These are phyloP conservation scores for Typhlichthys subterraneus DNA, from an alignment of 2,797 vertebrate species.

Conservation along the genomic window DNA sequence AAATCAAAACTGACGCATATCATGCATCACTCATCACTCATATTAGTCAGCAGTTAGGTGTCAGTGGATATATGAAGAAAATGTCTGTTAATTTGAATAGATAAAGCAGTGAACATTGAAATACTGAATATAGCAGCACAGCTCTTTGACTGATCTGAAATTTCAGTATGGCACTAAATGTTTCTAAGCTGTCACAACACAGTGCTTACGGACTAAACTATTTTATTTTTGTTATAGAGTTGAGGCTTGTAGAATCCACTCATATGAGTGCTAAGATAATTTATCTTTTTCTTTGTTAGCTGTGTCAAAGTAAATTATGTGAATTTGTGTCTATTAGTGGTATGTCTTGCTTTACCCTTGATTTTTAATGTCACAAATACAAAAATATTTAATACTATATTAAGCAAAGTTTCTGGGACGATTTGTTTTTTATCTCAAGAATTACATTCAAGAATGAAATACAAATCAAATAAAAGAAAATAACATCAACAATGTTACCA, in stretches of 20 bases:
- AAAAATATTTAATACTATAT: background rate
- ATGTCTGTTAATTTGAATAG: conserved; percentile 14
- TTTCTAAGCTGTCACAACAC: conserved; percentile 36
- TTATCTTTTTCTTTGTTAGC: too few species aligned
- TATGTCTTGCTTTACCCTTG: background rate
- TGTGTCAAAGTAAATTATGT: background rate
- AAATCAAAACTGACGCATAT: too few species aligned
- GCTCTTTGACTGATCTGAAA: conserved; percentile 20
- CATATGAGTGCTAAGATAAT: background rate
- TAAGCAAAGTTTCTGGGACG: background rate
- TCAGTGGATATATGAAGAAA: conserved; percentile 11
- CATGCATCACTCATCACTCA: too few species aligned
- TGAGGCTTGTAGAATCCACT: conserved; percentile 6
- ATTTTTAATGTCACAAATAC: background rate
- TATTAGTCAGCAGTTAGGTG: conserved; percentile 3
- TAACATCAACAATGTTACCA: background rate
- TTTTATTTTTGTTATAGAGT: conserved; percentile 37
- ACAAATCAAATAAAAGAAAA: background rate
- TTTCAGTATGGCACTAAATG: conserved; percentile 17
- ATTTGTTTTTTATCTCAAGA: background rate
- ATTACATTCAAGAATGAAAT: too few species aligned
- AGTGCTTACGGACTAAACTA: conserved; percentile 4
- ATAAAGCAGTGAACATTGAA: conserved; percentile 9
- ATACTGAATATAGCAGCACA: conserved; percentile 4
- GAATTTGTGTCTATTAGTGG: background rate